Conservation (phyloP, 2,888 invertebrate genomes). For the Drosophila yooni region DNA sequence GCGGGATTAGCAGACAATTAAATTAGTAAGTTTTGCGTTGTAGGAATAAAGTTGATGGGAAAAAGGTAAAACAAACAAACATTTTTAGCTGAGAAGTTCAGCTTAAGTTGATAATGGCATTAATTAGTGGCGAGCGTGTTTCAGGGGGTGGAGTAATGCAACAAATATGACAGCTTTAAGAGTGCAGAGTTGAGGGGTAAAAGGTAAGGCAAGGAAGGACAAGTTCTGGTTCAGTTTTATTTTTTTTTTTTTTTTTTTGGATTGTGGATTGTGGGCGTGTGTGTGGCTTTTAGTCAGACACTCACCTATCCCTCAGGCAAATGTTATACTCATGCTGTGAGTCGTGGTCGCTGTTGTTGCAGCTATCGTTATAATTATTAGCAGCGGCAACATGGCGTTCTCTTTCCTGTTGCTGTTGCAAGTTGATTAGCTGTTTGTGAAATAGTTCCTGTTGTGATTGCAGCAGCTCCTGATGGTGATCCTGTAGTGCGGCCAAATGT, state of each 20-base stretch:
- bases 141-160: background rate
- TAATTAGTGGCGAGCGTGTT: slow-evolving; percentile 31
- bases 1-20: background rate
- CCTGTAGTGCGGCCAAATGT: slow-evolving; percentile 66
- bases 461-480: slow-evolving; percentile 68
- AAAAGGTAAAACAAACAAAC: background rate
- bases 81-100: background rate
- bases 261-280: slow-evolving; percentile 22
- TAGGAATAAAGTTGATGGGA: background rate
- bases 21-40: background rate
- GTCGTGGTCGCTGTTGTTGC: slow-evolving; percentile 69
- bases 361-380: slow-evolving; percentile 64
- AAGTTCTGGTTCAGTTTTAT: background rate
- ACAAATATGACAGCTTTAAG: slow-evolving; percentile 20
- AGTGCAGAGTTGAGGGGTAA: background rate
- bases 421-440: slow-evolving; percentile 77
- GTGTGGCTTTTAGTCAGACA: slow-evolving; percentile 57
- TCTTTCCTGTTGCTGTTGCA: slow-evolving; percentile 60
- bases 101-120: background rate
- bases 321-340: slow-evolving; percentile 82
- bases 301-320: slow-evolving; percentile 85
- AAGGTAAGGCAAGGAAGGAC: background rate
- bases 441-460: slow-evolving; percentile 79
- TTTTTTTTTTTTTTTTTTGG: background rate
- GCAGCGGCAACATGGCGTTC: slow-evolving; percentile 42